Evolutionary conservation across 2,797 vertebrate genomes (phyloP), one percentile per base, ranked within the genome.

Genomic region (Hephaestus fuliginosus): DNA sequence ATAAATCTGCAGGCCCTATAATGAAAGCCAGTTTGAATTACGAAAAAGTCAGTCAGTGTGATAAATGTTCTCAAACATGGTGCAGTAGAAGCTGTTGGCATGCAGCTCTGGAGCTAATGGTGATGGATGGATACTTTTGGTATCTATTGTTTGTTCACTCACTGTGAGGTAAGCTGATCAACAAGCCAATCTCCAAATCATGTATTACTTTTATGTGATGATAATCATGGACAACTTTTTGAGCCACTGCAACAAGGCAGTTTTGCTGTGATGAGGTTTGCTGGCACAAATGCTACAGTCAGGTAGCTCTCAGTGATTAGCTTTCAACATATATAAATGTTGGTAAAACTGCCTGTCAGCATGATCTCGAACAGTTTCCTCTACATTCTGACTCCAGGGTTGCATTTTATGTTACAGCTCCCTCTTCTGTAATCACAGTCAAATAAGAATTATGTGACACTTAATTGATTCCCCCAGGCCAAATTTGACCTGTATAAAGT

Each of bases 381-480:
- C 44, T 83, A 43, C 52, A 53, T 56, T n/a, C 49, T 56, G 36
- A 80, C 41, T 66, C 14, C 22, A 25, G 39, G 48, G 17, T 20
- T n/a, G 18, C 57, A 44, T 52, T 30, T 66, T 28, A 36, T 51
- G 28, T 56, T 58, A 69, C 65, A 62, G 68, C 75, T 61, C 66
- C 48, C 65, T 71, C 70, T 58, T 53, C 51, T 74, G 36, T 74
- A 53, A 75, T 65, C 46, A 69, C 61, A 75, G 70, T 64, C 28
- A 62, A 39, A 25, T 25, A 22, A 51, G 36, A 68, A 48, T 63
- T 43, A 67, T 30, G 7, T 36, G 13, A 43, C 25, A 58, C 17
- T 36, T 72, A 57, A 69, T 4, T 22, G 6, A 43, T 5, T 55
- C 73, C 56, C 33, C 5, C 11, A 13, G 57, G 78, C 6, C 25